Base-by-base conservation (phyloP, 2,797 vertebrate genomes). In the Typhlichthys subterraneus region DNA sequence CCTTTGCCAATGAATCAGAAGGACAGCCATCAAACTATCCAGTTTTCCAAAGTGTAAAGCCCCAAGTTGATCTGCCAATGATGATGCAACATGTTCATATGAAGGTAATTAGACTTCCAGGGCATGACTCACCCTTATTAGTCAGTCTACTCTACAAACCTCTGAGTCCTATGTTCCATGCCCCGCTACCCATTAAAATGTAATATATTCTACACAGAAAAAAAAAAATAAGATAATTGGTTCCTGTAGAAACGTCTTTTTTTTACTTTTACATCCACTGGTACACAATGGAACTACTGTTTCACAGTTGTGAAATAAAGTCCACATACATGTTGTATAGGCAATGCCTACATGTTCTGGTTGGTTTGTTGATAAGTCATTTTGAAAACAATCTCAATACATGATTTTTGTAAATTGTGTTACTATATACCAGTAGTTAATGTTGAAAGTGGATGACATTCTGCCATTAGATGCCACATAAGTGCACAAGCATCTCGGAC, bases 111-210 rank as follows among this genome's bases (percentile, higher is more conserved):
- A 87, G 61, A 66, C 69, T 81, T 80, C 47, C 48, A 17, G 9
- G 50, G 64, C 57, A 84, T 90, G 85, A 89, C 64, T 90, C 88
- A 89, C 63, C 45, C 53, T 76, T 64, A 70, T 82, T 67, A 83
- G 72, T 82, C 82, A 80, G 53, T 46, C 38, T 49, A 55, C 48
- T 23, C 23, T 23, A 23, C 23, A 23, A 3, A 69, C 53, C 19
- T 68, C 65, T 80, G 73, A 81, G 77, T 45, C 63, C 7, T 9
- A 73, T 83, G 70, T 88, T 88, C 81, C 82, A 81, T 33, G 23
- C 75, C 59, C 63, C 51, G 70, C 47, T 62, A 61, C 70, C 73
- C 9, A 52, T 53, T 13, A 63, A 12, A 49, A 53, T 56, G 13
- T 10, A 73, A 67, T 72, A 53, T 57, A 52, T 23, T 38, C 71